phyloP scores from a whole-genome alignment of 2,888 invertebrate genomes.

The Fabriciana adippe region DNA sequence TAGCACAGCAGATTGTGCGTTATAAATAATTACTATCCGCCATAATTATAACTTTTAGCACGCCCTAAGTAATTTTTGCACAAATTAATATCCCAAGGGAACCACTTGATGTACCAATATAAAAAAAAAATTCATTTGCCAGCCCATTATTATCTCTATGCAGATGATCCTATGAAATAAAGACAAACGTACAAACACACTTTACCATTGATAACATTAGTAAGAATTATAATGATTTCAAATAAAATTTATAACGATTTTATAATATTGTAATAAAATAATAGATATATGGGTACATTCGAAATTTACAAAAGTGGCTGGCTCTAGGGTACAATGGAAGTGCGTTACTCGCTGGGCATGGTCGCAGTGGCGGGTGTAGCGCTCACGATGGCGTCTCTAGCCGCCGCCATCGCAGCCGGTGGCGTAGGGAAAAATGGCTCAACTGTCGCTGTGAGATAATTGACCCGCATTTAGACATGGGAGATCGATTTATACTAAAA shows the following conservation, averaged over 20 bases:
- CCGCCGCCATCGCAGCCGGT: slow-evolving; percentile 90
- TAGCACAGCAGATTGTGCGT: neutral
- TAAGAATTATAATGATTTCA: too few relatives aligned
- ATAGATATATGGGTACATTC: neutral
- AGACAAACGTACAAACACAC: too few relatives aligned
- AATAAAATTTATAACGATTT: too few relatives aligned
- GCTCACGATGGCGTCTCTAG: slow-evolving; percentile 87
- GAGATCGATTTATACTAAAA: slow-evolving; percentile 23
- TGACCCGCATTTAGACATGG: slow-evolving; percentile 11
- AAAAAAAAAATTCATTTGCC: too few relatives aligned
- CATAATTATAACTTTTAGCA: too few relatives aligned
- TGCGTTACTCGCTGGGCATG: slow-evolving; percentile 89
- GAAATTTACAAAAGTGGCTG: slow-evolving; percentile 21
- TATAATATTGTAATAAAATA: neutral
- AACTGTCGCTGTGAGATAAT: slow-evolving; percentile 95
- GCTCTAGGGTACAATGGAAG: slow-evolving; percentile 82
- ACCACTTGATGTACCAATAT: too few relatives aligned
- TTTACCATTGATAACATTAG: too few relatives aligned
- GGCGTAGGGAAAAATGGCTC: slow-evolving; percentile 99
- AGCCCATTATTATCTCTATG: too few relatives aligned
- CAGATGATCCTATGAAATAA: too few relatives aligned
- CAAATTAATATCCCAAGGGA: too few relatives aligned
- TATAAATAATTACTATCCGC: too few relatives aligned
- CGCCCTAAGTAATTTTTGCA: too few relatives aligned
- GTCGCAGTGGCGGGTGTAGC: slow-evolving; percentile 88